Percentiles rank a stretch among this genome's conserved stretches.
phyloP scores from a whole-genome alignment of 2,797 vertebrate species.

The Psittacula derbiana region DNA sequence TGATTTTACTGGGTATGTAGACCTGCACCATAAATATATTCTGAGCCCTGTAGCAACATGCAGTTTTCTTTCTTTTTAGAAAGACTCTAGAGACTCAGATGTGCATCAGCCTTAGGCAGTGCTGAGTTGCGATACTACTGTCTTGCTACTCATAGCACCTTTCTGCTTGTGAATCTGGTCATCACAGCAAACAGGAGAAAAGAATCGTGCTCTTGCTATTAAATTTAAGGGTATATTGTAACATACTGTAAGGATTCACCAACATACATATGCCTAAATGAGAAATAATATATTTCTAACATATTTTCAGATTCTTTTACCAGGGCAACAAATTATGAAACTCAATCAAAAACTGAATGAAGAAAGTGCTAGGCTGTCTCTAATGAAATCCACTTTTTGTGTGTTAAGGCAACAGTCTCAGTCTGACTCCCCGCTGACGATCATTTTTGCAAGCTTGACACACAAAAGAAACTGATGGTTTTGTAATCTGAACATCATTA shows the following conservation, averaged over 20 bases:
- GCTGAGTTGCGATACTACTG: accelerated
- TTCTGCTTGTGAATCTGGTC: not conserved
- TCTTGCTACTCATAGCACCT: not conserved
- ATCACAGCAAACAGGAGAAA: not conserved
- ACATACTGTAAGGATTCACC: not conserved
- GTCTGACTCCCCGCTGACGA: not conserved
- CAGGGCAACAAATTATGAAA: not conserved
- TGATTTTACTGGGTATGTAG: not conserved
- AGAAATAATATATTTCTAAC: not conserved
- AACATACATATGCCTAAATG: not conserved
- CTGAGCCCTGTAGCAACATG: not conserved
- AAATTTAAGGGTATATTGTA: not conserved
- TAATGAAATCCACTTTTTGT: not conserved
- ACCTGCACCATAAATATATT: not conserved
- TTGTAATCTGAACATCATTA: not conserved
- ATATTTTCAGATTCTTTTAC: not conserved
- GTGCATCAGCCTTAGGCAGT: not conserved
- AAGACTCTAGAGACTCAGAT: not conserved
- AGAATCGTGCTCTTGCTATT: not conserved
- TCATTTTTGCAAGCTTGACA: not conserved
- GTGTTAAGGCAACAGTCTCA: not conserved
- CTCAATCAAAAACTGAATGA: not conserved
- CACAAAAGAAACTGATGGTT: not conserved
- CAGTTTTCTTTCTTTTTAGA: not conserved
- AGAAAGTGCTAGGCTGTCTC: not conserved